These are phyloP conservation scores for Noctua janthina DNA, from an alignment of 2,888 invertebrate genomes.

Conservation along the genomic window DNA sequence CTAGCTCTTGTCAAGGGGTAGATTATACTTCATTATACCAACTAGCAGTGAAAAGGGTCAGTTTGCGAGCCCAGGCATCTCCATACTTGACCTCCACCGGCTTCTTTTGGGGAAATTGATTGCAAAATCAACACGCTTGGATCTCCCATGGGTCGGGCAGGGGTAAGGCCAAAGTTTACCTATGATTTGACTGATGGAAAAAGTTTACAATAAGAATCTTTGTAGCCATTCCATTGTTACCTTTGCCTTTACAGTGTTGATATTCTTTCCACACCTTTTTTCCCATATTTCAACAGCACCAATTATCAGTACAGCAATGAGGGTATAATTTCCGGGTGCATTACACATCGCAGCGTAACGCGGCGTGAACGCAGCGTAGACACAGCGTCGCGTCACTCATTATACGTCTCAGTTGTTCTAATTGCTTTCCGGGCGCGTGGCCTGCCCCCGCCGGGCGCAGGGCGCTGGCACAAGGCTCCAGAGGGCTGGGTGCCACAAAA, in stretches of 20 bases:
- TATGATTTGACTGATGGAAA: slow-evolving; percentile 13
- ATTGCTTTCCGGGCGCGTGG: slow-evolving; percentile 77
- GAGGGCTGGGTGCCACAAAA: slow-evolving; percentile 10
- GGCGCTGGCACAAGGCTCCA: neutral
- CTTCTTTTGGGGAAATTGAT: slow-evolving; percentile 45
- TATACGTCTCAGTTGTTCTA: slow-evolving; percentile 81
- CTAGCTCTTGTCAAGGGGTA: neutral
- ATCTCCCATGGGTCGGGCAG: slow-evolving; percentile 1
- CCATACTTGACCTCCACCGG: slow-evolving; percentile 39
- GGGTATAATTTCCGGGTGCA: neutral
- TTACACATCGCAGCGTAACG: slow-evolving; percentile 1
- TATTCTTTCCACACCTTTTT: neutral
- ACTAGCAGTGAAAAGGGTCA: slow-evolving; percentile 17
- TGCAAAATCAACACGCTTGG: slow-evolving; percentile 37
- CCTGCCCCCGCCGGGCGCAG: slow-evolving; percentile 9
- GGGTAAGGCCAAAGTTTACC: neutral
- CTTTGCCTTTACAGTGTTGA: neutral
- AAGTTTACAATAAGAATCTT: neutral
- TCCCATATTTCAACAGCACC: neutral
- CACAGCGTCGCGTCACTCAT: slow-evolving; percentile 75
- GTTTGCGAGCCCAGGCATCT: neutral
- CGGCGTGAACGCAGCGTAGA: slow-evolving; percentile 44
- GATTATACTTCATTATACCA: slow-evolving; percentile 1
- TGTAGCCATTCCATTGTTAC: neutral
- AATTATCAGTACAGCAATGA: neutral